Conservation (phyloP, 2,888 invertebrate species). For the Drosophila phalerata region DNA sequence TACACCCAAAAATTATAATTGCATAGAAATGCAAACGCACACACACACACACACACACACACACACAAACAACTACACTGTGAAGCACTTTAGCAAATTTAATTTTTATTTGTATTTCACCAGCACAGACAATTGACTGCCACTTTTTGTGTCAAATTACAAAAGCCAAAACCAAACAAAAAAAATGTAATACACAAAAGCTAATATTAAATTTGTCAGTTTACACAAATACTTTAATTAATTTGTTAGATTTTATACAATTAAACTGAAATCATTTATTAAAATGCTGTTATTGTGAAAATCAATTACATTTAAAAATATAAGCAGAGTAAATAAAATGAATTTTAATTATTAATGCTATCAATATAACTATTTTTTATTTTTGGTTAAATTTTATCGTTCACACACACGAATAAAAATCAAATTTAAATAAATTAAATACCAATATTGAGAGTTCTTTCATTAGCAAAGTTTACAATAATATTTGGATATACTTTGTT, state of each 20-base stretch:
- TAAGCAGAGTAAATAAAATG: not conserved
- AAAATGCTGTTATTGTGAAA: not conserved
- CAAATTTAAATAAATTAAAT: too few relatives aligned
- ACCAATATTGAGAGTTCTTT: too few relatives aligned
- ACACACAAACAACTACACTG: slow-evolving; percentile 2
- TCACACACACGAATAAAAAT: too few relatives aligned
- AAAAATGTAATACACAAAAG: not conserved
- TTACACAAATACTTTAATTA: slow-evolving; percentile 4
- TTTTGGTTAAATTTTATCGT: too few relatives aligned
- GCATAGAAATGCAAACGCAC: slow-evolving; percentile 51
- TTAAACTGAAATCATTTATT: not conserved
- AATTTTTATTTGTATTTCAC: slow-evolving; percentile 31
- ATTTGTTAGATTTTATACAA: not conserved
- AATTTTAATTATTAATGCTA: not conserved
- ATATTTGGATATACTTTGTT: too few relatives aligned
- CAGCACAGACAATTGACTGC: slow-evolving; percentile 40
- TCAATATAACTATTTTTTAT: not conserved
- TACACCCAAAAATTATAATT: slow-evolving; percentile 71
- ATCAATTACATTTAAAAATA: not conserved
- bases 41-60: slow-evolving; percentile 11
- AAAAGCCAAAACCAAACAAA: not conserved
- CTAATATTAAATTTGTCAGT: slow-evolving; percentile 2
- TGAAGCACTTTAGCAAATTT: slow-evolving; percentile 24
- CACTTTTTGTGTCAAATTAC: slow-evolving; percentile 12
- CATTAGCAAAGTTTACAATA: too few relatives aligned